Conservation (phyloP, 1,140 invertebrate genomes). For the Drosophila jambulina region DNA sequence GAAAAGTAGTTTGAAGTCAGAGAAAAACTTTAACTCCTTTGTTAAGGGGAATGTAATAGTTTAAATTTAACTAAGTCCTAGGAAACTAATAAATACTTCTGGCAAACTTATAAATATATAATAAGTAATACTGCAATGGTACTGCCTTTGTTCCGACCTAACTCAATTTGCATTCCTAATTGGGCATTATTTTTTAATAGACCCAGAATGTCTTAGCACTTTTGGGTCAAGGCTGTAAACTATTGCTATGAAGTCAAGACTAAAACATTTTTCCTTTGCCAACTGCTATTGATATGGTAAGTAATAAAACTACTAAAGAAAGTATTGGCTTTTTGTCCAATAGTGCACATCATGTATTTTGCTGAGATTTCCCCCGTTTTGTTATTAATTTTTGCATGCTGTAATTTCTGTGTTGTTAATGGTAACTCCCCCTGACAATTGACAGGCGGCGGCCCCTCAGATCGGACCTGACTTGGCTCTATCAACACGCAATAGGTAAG, state of each 20-base stretch:
- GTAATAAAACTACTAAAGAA: not conserved
- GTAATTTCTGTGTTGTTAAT: constrained; percentile 59
- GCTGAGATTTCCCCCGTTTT: constrained; percentile 34
- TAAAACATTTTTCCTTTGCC: not conserved
- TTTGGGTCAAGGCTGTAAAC: not conserved
- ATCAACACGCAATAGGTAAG: constrained; percentile 33
- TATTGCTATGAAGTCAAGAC: not conserved
- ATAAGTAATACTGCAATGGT: not conserved
- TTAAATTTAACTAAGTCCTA: not conserved
- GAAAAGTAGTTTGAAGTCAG: not conserved
- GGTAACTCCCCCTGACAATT: constrained; percentile 36
- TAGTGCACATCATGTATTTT: constrained; percentile 12
- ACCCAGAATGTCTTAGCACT: not conserved
- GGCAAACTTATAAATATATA: not conserved
- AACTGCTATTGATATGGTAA: not conserved
- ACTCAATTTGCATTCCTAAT: not conserved
- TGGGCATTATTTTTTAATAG: not conserved
- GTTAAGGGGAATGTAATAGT: too few relatives aligned
- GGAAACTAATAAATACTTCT: not conserved
- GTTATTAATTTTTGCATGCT: constrained; percentile 32
- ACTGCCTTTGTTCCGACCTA: not conserved
- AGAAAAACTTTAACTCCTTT: too few relatives aligned
- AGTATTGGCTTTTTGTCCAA: not conserved
- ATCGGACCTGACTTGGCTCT: constrained; percentile 23
- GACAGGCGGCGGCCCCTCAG: constrained; percentile 40